Percentiles rank a stretch among this genome's conserved stretches.
Conservation (phyloP, 2,797 vertebrate genomes). For the Sciurus vulgaris region DNA sequence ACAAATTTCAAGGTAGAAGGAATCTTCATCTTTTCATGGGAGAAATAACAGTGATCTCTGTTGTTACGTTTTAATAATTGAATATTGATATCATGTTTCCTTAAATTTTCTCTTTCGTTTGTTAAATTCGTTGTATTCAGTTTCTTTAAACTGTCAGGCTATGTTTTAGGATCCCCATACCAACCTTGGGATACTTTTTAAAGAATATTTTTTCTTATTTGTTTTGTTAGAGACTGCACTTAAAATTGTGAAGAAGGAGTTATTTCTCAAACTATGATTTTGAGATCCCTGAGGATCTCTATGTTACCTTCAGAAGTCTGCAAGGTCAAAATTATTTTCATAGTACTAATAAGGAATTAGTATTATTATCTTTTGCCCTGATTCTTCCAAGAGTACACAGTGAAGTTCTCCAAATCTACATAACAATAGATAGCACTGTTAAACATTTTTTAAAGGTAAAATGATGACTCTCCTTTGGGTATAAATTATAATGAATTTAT, state of each 20-base stretch:
- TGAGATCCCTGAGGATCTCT: not conserved
- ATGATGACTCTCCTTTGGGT: not conserved
- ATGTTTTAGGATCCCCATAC: not conserved
- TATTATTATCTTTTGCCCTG: not conserved
- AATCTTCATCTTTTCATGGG: not conserved
- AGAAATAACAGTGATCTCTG: not conserved
- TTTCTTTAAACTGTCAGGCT: not conserved
- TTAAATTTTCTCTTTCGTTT: not conserved
- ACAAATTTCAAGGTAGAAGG: not conserved
- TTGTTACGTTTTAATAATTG: not conserved
- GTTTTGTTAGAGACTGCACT: not conserved
- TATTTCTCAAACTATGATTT: not conserved
- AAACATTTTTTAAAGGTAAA: not conserved
- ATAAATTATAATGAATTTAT: constrained; percentile 5
- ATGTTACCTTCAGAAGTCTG: not conserved
- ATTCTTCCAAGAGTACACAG: not conserved
- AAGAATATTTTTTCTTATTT: not conserved
- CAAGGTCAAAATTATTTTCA: not conserved
- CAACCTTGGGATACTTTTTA: not conserved
- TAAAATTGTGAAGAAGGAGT: not conserved
- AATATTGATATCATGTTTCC: not conserved
- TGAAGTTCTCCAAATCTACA: not conserved
- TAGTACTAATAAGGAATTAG: not conserved
- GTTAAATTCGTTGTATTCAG: not conserved
- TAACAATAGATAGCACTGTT: not conserved